These are phyloP conservation scores for Lepidurus apus DNA, from an alignment of 1,140 invertebrate genomes.

Conservation along the genomic window DNA sequence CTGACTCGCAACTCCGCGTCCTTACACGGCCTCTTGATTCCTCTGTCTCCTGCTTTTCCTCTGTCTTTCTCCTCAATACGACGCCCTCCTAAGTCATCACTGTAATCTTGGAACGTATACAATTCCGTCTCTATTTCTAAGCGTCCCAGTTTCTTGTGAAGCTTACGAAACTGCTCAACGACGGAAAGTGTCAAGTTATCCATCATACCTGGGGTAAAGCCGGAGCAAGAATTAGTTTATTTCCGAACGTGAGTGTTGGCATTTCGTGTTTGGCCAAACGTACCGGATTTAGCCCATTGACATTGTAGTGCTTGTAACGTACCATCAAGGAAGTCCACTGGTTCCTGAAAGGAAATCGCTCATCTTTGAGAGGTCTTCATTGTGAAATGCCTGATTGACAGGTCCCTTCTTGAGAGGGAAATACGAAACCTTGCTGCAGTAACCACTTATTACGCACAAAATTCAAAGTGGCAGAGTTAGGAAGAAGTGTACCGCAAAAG, in stretches of 20 bases:
- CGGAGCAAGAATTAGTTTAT: background rate
- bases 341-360: constrained; percentile 21
- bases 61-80: background rate
- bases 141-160: background rate
- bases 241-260: background rate
- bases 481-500: background rate
- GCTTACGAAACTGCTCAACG: background rate
- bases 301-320: background rate
- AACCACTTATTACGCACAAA: background rate
- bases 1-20: constrained; percentile 6
- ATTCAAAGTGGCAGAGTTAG: constrained; percentile 4
- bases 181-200: background rate
- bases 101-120: background rate
- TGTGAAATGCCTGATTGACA: constrained; percentile 4
- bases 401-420: constrained; percentile 17
- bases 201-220: background rate
- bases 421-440: background rate
- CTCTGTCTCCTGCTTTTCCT: background rate
- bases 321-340: background rate
- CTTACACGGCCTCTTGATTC: background rate
- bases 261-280: background rate
- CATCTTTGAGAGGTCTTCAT: constrained; percentile 8
- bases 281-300: background rate
- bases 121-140: background rate
- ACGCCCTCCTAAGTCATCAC: background rate